phyloP scores from a whole-genome alignment of 2,113 vertebrate species.

The Zosterops pallidus region DNA sequence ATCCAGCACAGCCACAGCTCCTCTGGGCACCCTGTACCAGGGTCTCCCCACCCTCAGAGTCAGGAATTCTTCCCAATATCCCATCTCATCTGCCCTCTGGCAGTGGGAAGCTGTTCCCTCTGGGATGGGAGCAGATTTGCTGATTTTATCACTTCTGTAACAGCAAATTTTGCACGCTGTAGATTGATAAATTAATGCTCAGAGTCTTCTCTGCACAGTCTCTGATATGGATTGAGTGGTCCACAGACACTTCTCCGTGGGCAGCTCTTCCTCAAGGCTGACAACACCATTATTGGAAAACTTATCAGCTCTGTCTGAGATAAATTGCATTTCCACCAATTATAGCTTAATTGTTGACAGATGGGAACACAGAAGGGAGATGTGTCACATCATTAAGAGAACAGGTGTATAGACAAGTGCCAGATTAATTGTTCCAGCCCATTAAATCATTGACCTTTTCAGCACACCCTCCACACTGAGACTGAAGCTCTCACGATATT shows the following conservation, averaged over 20 bases:
- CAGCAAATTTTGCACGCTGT: neutral
- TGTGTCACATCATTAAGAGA: slow-evolving; percentile 54
- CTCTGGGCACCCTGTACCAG: neutral
- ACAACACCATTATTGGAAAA: slow-evolving; percentile 6
- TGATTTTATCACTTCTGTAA: accelerated
- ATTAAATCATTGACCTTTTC: slow-evolving; percentile 63
- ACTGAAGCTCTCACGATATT: neutral
- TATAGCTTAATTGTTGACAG: slow-evolving; percentile 67
- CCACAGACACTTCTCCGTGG: neutral
- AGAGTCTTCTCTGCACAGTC: neutral
- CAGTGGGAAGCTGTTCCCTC: neutral
- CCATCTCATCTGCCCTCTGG: neutral
- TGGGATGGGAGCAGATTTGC: neutral
- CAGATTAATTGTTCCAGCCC: slow-evolving; percentile 66
- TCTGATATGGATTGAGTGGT: neutral
- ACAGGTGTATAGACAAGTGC: slow-evolving; percentile 68
- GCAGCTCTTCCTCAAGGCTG: neutral
- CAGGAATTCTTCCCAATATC: neutral
- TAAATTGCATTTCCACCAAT: slow-evolving; percentile 63
- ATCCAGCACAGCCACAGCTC: neutral
- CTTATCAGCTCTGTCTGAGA: slow-evolving; percentile 31
- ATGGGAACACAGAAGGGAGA: slow-evolving; percentile 64
- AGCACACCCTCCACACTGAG: neutral
- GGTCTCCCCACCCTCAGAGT: accelerated
- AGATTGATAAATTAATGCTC: neutral